Base-by-base conservation (phyloP, 2,888 invertebrate species). In the Lottia scabra region DNA sequence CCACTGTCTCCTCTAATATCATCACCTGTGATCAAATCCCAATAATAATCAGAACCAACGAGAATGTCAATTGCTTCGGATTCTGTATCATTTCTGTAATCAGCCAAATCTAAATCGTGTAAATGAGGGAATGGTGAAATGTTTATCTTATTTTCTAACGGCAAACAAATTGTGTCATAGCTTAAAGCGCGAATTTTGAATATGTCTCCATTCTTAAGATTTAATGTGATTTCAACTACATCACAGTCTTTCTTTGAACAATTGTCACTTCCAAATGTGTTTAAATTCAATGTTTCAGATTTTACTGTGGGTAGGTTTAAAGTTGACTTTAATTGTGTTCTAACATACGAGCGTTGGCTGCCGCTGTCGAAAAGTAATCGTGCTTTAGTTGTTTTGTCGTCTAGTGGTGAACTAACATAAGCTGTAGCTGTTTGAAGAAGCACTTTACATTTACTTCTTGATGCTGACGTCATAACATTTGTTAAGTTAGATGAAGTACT, bases 371-470 rank as follows among this genome's bases (percentile, higher is more conserved):
- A 48, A 27, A 38, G 38, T 13, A 43, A 44, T 19, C 45, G 27
- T 16, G 65, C 43, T n/a, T 38, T 43, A 43, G 38, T 45, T 30
- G 43, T 13, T 12, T 15, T 12, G 43, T 43, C 10, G n/a, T n/a
- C 45, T 13, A 13, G 16, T 12, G 38, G 5, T 65, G 65, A 65
- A 4, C 13, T 23, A 3, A 43, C 43, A 65, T 38, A 65, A 3
- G 65, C 65, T 43, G 65, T 65, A 43, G 65, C 65, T 65, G 43
- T 65, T 43, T 65, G 43, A n/a, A 65, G 23, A 38, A 43, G 13
- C 26, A 43, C 65, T 43, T 65, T 65, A 38, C 23, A 30, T 65
- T 65, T 38, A 23, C 38, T 65, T 12, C 43, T 65, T 6, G 26
- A 27, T 15, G 65, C 44, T 65, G 65, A 23, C 38, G 65, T 65